A percentile compares a stretch with the other conserved stretches of the same genome.
phyloP scores from a whole-genome alignment of 2,113 vertebrate species.

The Pyxicephalus adspersus region DNA sequence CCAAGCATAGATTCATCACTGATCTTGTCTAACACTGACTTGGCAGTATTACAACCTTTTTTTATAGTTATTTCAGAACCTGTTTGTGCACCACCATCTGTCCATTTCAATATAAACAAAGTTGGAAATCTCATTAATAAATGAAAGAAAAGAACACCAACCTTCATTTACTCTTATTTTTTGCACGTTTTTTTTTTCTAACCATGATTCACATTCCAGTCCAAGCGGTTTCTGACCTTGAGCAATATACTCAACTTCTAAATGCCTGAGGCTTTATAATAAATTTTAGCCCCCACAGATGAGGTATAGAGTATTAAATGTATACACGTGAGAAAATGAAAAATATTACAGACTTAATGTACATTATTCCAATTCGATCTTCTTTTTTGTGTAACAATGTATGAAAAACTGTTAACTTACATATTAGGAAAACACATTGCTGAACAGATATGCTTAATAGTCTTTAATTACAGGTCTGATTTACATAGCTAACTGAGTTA shows the following conservation, averaged over 20 bases:
- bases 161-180: not conserved
- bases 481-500: constrained; percentile 45
- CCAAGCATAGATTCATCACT: not conserved
- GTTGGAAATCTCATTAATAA: not conserved
- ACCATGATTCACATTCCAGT: constrained; percentile 26
- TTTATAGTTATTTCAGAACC: not conserved
- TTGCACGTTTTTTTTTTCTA: not conserved
- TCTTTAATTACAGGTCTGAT: constrained; percentile 37
- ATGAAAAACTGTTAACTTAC: not conserved
- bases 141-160: constrained; percentile 17
- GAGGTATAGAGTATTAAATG: constrained; percentile 6
- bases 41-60: not conserved
- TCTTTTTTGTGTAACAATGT: not conserved
- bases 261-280: constrained; percentile 14
- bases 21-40: too few relatives aligned
- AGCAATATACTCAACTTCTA: constrained; percentile 20
- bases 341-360: not conserved
- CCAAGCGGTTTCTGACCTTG: constrained; percentile 21
- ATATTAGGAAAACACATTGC: constrained; percentile 9
- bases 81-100: not conserved
- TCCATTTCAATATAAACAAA: not conserved
- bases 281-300: constrained; percentile 8
- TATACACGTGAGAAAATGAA: not conserved
- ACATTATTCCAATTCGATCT: not conserved
- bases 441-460: constrained; percentile 30